Base-by-base conservation (phyloP, 2,113 vertebrate genomes). In the Hippopotamus amphibius region DNA sequence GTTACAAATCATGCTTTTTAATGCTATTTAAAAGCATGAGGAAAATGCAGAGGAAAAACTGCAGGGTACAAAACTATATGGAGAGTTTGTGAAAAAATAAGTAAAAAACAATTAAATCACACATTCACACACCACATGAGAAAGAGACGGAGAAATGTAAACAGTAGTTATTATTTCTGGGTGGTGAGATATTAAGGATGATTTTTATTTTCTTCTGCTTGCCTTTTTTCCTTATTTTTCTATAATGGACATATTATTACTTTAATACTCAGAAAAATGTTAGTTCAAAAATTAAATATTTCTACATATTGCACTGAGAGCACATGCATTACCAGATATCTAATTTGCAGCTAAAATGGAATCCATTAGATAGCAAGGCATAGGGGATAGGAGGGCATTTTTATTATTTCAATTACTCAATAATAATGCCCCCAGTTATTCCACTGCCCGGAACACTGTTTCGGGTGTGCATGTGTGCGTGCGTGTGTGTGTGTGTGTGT, bases 151-250 rank as follows among this genome's bases (percentile, higher is more conserved):
- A 71, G 26, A 91, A 50, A 82, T 16, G 28, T 61, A 71, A 48
- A n/a, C 50, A 74, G 57, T 33, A 66, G 63, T 61, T 82, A 76
- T 59, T 87, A 90, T 61, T 93, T 61, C 46, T 21, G 3, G 19
- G 13, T 63, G 0, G 53, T 61, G n/a, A 77, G 30, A 66, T 37
- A 87, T 48, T 86, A 94, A 81, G n/a, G 48, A 72, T 55, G 41
- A 65, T 50, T 96, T 92, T 97, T 65, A 43, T 84, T 91, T 92
- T 93, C 72, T 96, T 94, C 37, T 90, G 5, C 14, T 86, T 90
- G 33, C 21, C 33, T 84, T 68, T 50, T 28, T 2, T 7, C 6
- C n/a, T 57, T 80, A 6, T 50, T 93, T 94, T 95, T 57, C 50
- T 57, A 88, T 37, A 93, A 80, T 84, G 46, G 97, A 81, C 37